These are phyloP conservation scores for Spatulosminthurus flaviceps DNA, from an alignment of 2,888 invertebrate genomes.

Conservation along the genomic window DNA sequence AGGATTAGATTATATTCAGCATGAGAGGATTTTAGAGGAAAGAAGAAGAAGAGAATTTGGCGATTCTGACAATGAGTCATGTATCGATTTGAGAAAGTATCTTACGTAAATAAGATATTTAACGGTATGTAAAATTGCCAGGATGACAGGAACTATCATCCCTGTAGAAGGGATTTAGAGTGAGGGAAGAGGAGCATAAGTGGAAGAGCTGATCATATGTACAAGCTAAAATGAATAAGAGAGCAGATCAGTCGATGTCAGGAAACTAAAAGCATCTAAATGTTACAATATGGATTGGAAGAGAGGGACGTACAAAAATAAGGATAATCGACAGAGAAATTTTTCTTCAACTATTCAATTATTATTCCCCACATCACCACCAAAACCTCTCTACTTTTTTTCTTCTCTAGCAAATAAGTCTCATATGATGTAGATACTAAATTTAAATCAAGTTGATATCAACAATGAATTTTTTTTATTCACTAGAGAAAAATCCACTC, in stretches of 20 bases:
- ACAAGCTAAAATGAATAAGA: neutral
- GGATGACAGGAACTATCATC: no score
- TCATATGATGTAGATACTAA: conserved; percentile 34
- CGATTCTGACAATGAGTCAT: no score
- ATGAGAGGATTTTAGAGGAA: no score
- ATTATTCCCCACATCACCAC: neutral
- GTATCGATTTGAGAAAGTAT: no score
- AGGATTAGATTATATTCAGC: no score
- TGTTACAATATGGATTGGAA: neutral
- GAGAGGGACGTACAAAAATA: neutral
- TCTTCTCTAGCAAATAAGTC: neutral
- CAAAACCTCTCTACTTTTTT: neutral
- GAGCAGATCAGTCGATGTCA: neutral
- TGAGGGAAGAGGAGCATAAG: neutral
- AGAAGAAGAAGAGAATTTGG: no score
- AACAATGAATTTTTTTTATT: neutral
- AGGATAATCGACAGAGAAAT: neutral
- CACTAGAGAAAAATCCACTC: neutral
- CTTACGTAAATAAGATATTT: no score
- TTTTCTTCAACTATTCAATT: conserved; percentile 32
- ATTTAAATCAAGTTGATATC: conserved; percentile 41
- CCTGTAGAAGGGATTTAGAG: neutral
- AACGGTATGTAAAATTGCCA: no score
- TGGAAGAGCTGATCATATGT: neutral
- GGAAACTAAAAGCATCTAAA: neutral